Percentiles rank a stretch among this genome's conserved stretches.
Conservation (phyloP, 2,797 vertebrate species). For the Aphelocoma californica region DNA sequence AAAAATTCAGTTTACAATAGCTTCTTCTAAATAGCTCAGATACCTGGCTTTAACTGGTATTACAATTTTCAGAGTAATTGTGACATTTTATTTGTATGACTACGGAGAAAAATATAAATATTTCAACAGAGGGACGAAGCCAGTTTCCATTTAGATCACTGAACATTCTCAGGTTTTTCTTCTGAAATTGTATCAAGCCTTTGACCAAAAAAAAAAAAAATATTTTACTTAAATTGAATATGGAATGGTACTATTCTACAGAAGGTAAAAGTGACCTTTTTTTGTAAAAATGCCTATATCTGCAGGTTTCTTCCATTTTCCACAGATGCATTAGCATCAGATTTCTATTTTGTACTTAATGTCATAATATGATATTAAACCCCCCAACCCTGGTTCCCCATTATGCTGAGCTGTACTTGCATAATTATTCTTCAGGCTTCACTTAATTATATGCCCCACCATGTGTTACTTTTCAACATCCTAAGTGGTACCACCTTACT, state of each 20-base stretch:
- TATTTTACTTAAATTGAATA: neutral
- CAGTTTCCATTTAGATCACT: neutral
- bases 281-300: neutral
- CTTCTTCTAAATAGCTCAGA: neutral
- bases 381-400: neutral
- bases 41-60: neutral
- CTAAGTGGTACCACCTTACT: neutral
- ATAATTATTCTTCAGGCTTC: conserved; percentile 39
- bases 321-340: neutral
- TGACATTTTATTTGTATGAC: neutral
- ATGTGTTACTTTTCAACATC: conserved; percentile 5
- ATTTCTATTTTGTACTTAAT: conserved; percentile 26
- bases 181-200: neutral
- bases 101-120: neutral
- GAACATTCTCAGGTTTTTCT: neutral
- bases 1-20: neutral
- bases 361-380: neutral
- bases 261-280: neutral
- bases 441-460: conserved; percentile 32
- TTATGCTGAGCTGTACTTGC: conserved; percentile 12
- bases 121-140: neutral
- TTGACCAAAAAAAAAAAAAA: neutral
- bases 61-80: neutral
- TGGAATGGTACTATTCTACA: neutral
- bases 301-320: neutral